Conservation (phyloP, 2,797 vertebrate species). For the Hydrophis major region DNA sequence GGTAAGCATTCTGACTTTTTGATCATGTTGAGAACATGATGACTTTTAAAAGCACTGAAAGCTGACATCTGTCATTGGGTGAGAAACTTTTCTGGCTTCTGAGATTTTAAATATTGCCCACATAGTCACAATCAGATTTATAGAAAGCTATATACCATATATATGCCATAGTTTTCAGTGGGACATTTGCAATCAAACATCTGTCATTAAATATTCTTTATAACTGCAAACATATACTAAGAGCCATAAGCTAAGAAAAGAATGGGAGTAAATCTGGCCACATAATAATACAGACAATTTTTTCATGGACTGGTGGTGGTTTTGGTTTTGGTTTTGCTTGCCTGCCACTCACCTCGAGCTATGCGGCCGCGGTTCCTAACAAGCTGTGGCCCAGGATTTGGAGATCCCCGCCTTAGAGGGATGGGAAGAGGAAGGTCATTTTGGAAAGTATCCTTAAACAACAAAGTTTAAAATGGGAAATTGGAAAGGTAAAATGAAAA, state of each 20-base stretch:
- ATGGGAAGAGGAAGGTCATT: not conserved
- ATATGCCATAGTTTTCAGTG: not conserved
- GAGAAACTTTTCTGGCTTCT: not conserved
- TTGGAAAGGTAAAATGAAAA: not conserved
- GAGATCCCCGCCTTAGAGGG: not conserved
- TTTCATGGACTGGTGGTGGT: not conserved
- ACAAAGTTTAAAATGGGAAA: not conserved
- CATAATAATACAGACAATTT: not conserved
- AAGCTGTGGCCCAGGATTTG: not conserved
- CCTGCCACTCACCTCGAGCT: not conserved
- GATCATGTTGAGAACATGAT: not conserved
- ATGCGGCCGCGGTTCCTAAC: not conserved
- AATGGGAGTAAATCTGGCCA: not conserved
- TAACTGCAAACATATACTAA: constrained; percentile 3
- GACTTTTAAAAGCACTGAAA: not conserved
- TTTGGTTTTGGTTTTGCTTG: not conserved
- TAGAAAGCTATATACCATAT: not conserved
- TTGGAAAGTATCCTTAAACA: not conserved
- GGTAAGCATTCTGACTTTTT: not conserved
- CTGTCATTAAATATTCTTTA: not conserved
- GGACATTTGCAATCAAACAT: not conserved
- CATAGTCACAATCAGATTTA: not conserved
- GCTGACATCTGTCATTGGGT: not conserved
- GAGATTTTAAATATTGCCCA: not conserved
- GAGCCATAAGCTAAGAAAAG: not conserved